These are phyloP conservation scores for Camarhynchus parvulus DNA, from an alignment of 2,113 vertebrate genomes.

Conservation along the genomic window DNA sequence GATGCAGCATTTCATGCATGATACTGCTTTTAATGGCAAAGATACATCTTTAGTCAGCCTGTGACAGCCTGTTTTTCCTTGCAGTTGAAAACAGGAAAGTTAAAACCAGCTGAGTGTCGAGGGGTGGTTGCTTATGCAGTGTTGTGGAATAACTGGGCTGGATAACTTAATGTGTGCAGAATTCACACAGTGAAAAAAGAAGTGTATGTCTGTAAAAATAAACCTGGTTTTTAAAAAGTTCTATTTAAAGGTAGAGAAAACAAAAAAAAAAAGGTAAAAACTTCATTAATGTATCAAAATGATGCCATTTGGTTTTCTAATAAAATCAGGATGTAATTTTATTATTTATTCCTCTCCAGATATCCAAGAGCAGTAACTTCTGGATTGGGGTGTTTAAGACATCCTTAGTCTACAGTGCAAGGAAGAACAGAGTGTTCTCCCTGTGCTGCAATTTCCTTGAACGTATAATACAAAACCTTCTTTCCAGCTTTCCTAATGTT, in stretches of 20 bases:
- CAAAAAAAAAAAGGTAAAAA: not conserved
- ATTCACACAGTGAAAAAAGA: not conserved
- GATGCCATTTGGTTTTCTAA: not conserved
- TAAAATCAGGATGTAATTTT: not conserved
- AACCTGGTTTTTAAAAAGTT: not conserved
- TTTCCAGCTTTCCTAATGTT: not conserved
- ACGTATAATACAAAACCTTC: not conserved
- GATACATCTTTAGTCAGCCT: not conserved
- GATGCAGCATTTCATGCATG: not conserved
- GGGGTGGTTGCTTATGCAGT: not conserved
- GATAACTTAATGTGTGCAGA: not conserved
- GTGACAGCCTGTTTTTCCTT: not conserved
- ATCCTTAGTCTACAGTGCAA: not conserved
- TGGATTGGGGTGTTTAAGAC: not conserved
- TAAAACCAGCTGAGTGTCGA: not conserved
- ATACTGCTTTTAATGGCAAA: not conserved
- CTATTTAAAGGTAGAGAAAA: not conserved
- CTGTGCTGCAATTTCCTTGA: not conserved
- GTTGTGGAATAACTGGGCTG: not conserved
- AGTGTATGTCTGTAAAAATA: not conserved
- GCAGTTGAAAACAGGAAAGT: not conserved
- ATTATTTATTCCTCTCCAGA: not conserved
- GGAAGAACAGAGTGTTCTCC: not conserved
- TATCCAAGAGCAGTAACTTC: not conserved
- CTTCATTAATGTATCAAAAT: not conserved